Evolutionary conservation across 2,888 invertebrate species (phyloP).

Genomic region (Bedellia somnulentella): DNA sequence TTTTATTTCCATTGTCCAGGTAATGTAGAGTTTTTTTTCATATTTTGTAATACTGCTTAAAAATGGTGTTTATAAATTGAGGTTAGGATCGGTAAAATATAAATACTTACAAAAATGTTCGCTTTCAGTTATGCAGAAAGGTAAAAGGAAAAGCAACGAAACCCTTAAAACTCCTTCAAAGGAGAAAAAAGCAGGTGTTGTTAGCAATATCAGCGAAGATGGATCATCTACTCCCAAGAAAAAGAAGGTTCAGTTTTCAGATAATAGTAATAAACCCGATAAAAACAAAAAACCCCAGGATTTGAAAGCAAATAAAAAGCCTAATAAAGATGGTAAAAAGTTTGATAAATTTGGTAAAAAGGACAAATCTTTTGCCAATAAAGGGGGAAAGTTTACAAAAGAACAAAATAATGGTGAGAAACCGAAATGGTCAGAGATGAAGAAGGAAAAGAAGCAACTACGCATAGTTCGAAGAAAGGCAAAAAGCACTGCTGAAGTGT

Average conservation of each 20-base stretch:
- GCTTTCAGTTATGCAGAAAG: too few relatives aligned
- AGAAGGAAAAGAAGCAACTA: conserved; percentile 73
- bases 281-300: conserved; percentile 12
- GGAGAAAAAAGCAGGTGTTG: too few relatives aligned
- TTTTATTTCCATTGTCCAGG: too few relatives aligned
- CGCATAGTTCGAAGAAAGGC: conserved; percentile 66
- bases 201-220: too few relatives aligned
- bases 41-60: too few relatives aligned
- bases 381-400: conserved; percentile 17
- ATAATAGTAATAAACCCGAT: conserved; percentile 12
- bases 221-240: conserved; percentile 31
- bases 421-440: conserved; percentile 74
- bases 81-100: too few relatives aligned
- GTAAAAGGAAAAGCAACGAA: too few relatives aligned
- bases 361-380: conserved; percentile 1
- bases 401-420: conserved; percentile 25
- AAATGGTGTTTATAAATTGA: too few relatives aligned
- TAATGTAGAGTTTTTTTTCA: too few relatives aligned
- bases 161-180: too few relatives aligned
- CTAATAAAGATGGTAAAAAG: conserved; percentile 1
- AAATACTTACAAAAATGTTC: too few relatives aligned
- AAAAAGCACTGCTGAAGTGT: conserved; percentile 43
- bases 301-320: conserved; percentile 2
- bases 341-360: background rate
- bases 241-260: conserved; percentile 24